Base-by-base conservation (phyloP, 2,888 invertebrate species). In the Hipparchia semele region DNA sequence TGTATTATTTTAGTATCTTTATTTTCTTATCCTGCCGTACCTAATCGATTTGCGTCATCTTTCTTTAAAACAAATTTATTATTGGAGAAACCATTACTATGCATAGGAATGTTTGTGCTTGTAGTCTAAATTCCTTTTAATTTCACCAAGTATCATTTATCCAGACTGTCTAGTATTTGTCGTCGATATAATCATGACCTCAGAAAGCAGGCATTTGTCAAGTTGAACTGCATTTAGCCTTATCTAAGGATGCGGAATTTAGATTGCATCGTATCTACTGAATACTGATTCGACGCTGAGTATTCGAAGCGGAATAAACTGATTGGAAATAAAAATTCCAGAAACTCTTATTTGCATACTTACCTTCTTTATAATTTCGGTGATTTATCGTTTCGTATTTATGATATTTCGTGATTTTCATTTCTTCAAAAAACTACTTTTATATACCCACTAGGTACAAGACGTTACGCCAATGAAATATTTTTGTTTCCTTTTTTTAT, bases 251-350 rank as follows among this genome's bases (percentile, higher is more conserved):
- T 68, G 60, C 68, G 68, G 84, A 86, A 85, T 87, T 84, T 86
- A 83, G 86, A 83, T 84, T 83, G 83, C 85, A 85, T 82, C 82
- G 80, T 82, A 83, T 87, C 88, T 84, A 83, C 83, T 86, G 86
- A 86, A 88, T 88, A 90, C 82, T 77, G 81, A 80, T 81, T 78
- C 82, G 86, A 87, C 86, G 86, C 83, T 81, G 82, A 83, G 84
- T 79, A 68, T 39, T 61, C 10, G 51, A 60, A 53, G 53, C 6
- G 82, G 79, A 82, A 79, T 79, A 78, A 64, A 73, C 77, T 76
- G 73, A 76, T 76, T 72, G 68, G 45, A 68, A 59, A 59, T 59
- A 58, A 59, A 68, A 49, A 68, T 68, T 33, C 12, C 65, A 33
- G 65, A 65, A 51, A 51, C 10, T 39, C 53, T 9, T 7, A 60